These are phyloP conservation scores for Anoplopoma fimbria DNA, from an alignment of 2,113 vertebrate genomes.

Conservation along the genomic window DNA sequence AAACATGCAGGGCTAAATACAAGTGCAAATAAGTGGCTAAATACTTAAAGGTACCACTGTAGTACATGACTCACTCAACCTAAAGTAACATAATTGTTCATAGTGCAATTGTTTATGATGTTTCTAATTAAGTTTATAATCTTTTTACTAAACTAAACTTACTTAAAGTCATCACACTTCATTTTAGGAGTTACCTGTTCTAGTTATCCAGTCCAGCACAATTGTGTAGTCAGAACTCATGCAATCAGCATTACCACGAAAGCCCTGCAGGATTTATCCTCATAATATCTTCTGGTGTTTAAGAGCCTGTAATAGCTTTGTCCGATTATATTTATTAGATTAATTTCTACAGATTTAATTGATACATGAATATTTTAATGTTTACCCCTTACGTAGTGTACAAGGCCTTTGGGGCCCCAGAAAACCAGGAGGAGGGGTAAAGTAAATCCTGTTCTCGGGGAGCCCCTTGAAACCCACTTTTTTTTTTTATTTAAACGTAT, in stretches of 20 bases:
- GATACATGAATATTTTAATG: constrained; percentile 83
- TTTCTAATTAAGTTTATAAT: background rate
- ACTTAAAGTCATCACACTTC: background rate
- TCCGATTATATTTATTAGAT: constrained; percentile 80
- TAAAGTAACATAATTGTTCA: background rate
- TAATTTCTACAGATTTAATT: constrained; percentile 80
- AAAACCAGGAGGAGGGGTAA: constrained; percentile 20
- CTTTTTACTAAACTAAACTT: background rate
- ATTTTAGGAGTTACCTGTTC: background rate
- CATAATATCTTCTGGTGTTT: constrained; percentile 64
- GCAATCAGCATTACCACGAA: constrained; percentile 42
- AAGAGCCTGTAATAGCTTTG: constrained; percentile 74
- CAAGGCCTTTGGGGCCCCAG: constrained; percentile 52
- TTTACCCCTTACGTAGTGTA: constrained; percentile 63
- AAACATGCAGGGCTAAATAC: background rate
- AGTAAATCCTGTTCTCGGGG: constrained; percentile 50
- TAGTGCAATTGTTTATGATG: background rate
- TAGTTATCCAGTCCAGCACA: background rate
- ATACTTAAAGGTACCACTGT: background rate
- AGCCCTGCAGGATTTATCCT: constrained; percentile 74
- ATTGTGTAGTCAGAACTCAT: constrained; percentile 38
- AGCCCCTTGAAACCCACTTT: constrained; percentile 44
- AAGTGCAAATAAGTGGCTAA: background rate
- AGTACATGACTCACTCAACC: background rate
- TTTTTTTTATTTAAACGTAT: constrained; percentile 56